Evolutionary conservation across 2,888 invertebrate species (phyloP), one percentile per base, ranked within the genome.

Genomic region (Meandrusa payeni): DNA sequence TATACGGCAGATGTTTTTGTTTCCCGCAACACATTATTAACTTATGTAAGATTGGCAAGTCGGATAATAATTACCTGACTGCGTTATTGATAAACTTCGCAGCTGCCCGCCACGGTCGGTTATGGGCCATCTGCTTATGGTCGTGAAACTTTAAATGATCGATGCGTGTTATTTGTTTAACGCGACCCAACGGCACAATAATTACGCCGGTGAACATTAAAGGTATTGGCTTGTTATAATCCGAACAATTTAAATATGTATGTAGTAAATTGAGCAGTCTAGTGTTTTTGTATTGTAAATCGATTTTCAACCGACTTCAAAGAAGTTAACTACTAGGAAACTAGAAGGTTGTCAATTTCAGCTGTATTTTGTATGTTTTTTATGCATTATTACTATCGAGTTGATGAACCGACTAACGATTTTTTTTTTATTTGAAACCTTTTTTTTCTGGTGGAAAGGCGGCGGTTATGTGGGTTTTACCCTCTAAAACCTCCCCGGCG

Each of bases 141-240:
- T 34, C 34, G 34, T 17, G 41, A 41, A 34, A 34, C 28, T 34
- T 22, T 15, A 41, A 33, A n/a, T 41, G 41, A 41, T 41, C 34
- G 41, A 41, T 41, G 15, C 28, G 10, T 23, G 34, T 31, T 42
- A 42, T 42, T 42, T 42, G 36, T 31, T 42, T 36, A 31, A 42
- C 20, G 34, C 34, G 34, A 23, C 13, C 7, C 29, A 23, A 19
- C 24, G 29, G 37, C 9, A 9, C 34, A 9, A 34, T 17, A 24
- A 37, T 37, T 19, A 13, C 7, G 29, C 15, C 41, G 41, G 36
- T 12, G 13, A 5, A 27, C 26, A 15, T 29, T 22, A 41, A 15
- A 36, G 36, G 34, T 10, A 11, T 15, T 27, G 9, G 20, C 32
- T 24, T 3, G 19, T 19, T 33, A 13, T 27, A 11, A 28, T 5